These are phyloP conservation scores for Apteryx owenii DNA, from an alignment of 2,113 vertebrate species.

Conservation along the genomic window DNA sequence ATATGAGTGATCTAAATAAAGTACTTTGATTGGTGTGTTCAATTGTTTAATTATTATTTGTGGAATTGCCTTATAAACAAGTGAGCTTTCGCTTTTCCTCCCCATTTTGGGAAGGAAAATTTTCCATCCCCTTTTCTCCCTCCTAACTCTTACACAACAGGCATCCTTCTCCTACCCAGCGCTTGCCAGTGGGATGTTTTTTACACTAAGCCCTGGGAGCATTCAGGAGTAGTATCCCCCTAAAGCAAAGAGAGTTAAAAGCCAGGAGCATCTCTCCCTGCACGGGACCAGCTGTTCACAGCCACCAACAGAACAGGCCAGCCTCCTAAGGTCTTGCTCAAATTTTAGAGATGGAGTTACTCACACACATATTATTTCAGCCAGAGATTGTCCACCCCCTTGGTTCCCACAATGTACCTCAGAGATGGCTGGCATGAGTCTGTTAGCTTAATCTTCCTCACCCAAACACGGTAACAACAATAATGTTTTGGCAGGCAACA, in stretches of 20 bases:
- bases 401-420: slow-evolving; percentile 57
- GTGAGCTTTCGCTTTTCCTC: not conserved
- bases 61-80: not conserved
- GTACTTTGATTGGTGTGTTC: not conserved
- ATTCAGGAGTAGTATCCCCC: not conserved
- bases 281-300: not conserved
- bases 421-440: not conserved
- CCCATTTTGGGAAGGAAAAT: not conserved
- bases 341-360: slow-evolving; percentile 51
- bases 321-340: not conserved
- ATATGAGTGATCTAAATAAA: not conserved
- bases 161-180: not conserved
- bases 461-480: not conserved
- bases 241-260: not conserved
- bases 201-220: not conserved
- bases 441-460: slow-evolving; percentile 17
- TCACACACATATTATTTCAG: slow-evolving; percentile 26
- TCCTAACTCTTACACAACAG: not conserved
- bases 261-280: not conserved
- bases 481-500: slow-evolving; percentile 33
- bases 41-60: not conserved
- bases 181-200: not conserved
- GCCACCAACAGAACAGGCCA: not conserved
- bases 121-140: not conserved
- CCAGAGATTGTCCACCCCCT: slow-evolving; percentile 47